Evolutionary conservation across 2,797 vertebrate species (phyloP).

Genomic region (Takifugu ocellatus): DNA sequence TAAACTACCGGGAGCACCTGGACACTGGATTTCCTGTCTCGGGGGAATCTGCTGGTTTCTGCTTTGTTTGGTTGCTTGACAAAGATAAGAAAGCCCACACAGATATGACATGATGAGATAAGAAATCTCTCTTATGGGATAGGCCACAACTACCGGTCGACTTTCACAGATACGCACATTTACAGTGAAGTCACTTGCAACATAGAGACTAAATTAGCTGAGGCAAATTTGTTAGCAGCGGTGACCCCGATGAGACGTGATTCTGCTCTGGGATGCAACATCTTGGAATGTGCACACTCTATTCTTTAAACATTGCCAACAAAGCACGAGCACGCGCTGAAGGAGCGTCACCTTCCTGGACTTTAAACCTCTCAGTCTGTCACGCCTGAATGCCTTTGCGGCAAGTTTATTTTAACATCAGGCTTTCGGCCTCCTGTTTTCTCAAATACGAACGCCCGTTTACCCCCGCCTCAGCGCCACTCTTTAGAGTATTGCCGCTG

Average conservation of each 20-base stretch:
- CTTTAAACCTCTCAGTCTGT: slow-evolving; percentile 12
- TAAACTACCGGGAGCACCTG: slow-evolving; percentile 23
- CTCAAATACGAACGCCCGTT: neutral
- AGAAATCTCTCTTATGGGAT: too few species aligned
- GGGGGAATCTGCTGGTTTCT: neutral
- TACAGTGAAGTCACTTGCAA: too few species aligned
- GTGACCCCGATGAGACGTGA: neutral
- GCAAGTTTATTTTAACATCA: neutral
- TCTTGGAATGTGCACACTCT: neutral
- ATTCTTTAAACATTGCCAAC: slow-evolving; percentile 7
- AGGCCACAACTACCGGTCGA: too few species aligned
- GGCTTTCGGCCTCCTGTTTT: neutral
- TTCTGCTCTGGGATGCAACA: neutral
- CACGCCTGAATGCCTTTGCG: slow-evolving; percentile 4
- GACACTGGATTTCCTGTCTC: neutral
- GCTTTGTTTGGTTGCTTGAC: neutral
- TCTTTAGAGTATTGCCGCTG: slow-evolving; percentile 1
- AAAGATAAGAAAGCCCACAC: neutral
- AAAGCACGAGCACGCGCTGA: neutral
- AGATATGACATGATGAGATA: too few species aligned
- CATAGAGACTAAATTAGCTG: neutral
- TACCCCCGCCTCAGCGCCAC: neutral
- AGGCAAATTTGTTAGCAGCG: neutral
- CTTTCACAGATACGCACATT: too few species aligned
- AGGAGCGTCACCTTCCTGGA: neutral